Conservation (phyloP, 2,113 vertebrate species). For the Nannospalax galili region DNA sequence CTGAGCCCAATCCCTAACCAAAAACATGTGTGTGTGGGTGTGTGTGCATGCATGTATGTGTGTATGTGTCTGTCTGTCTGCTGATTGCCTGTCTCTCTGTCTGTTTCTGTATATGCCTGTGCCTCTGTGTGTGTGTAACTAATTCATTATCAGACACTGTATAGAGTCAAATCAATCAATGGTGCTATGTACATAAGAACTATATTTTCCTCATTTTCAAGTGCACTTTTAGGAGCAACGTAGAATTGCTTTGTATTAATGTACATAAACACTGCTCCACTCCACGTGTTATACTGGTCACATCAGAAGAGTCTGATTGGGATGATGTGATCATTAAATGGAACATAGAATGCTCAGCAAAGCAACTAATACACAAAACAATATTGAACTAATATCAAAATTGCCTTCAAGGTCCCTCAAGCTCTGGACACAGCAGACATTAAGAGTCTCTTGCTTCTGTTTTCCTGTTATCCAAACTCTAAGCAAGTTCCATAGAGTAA, state of each 20-base stretch:
- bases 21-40: too few species aligned
- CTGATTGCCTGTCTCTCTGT: too few species aligned
- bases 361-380: not conserved
- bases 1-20: too few species aligned
- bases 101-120: too few species aligned
- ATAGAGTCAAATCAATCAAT: too few species aligned
- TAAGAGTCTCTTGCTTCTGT: not conserved
- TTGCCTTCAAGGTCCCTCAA: not conserved
- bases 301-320: not conserved
- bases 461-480: not conserved
- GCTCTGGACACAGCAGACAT: not conserved
- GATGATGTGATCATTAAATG: not conserved
- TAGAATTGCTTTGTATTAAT: not conserved
- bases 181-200: too few species aligned
- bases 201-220: too few species aligned
- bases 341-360: not conserved
- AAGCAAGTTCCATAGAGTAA: not conserved
- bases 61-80: too few species aligned
- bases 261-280: not conserved
- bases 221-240: not conserved
- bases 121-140: too few species aligned
- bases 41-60: too few species aligned
- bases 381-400: not conserved
- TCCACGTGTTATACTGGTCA: not conserved
- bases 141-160: too few species aligned